Evolutionary conservation across 2,797 vertebrate species (phyloP).

Genomic region (Anas acuta): DNA sequence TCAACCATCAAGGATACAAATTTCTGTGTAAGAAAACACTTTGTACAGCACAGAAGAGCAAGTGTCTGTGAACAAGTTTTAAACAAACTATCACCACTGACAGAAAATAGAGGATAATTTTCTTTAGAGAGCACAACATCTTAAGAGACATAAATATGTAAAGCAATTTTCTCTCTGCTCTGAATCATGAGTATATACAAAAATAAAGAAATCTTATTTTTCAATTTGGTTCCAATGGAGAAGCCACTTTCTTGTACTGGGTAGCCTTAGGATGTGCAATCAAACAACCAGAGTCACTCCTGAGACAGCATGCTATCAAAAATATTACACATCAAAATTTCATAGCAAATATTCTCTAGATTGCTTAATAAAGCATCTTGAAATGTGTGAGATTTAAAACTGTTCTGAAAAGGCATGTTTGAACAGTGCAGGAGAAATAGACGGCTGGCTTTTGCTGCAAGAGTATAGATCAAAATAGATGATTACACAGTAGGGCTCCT

Average conservation of each 20-base stretch:
- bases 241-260: background rate
- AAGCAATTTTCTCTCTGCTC: background rate
- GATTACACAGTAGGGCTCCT: constrained; percentile 3
- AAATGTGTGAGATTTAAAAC: constrained; percentile 14
- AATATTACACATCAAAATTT: background rate
- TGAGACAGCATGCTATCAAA: background rate
- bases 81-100: background rate
- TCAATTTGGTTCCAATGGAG: background rate
- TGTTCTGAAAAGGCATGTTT: constrained; percentile 3
- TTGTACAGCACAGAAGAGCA: background rate
- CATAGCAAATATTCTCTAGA: background rate
- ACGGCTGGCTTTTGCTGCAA: background rate
- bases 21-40: background rate
- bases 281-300: background rate
- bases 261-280: background rate
- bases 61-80: background rate
- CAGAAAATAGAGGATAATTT: background rate
- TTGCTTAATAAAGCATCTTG: constrained; percentile 10
- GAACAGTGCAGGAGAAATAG: background rate
- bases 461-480: background rate
- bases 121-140: background rate
- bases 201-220: constrained; percentile 15
- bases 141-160: background rate
- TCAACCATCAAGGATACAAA: background rate
- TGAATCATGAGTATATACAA: background rate